Conservation (phyloP, 2,888 invertebrate species). For the Neuroscelio doddi region DNA sequence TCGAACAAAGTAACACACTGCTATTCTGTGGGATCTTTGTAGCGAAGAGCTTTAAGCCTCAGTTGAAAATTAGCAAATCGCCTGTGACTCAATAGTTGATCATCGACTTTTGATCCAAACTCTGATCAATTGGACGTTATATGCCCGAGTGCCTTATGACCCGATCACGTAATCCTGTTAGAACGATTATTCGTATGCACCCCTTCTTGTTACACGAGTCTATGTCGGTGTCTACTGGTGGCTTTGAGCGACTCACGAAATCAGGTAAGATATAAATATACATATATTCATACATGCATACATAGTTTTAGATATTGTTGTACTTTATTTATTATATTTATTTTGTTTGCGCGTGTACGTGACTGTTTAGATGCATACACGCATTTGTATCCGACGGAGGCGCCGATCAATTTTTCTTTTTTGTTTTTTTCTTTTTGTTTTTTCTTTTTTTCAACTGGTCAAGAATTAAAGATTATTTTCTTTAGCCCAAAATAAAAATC, state of each 20-base stretch:
- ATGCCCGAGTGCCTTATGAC: conserved; percentile 47
- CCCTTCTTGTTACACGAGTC: conserved; percentile 15
- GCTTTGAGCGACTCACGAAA: conserved; percentile 23
- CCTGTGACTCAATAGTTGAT: too few species aligned
- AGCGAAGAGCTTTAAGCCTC: conserved; percentile 45
- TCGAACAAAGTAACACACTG: conserved; percentile 7
- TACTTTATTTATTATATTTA: conserved; percentile 12
- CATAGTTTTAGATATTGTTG: too few species aligned
- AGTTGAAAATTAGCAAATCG: conserved; percentile 18
- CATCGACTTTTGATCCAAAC: conserved; percentile 15
- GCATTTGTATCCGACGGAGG: conserved; percentile 5
- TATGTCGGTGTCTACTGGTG: conserved; percentile 26
- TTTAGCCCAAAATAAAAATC: too few species aligned
- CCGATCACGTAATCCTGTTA: conserved; percentile 29
- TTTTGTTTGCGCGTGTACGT: conserved; percentile 26
- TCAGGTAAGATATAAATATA: conserved; percentile 43
- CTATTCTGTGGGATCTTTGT: conserved; percentile 33
- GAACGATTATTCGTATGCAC: conserved; percentile 18
- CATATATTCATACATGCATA: conserved; percentile 20
- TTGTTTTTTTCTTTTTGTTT: too few species aligned
- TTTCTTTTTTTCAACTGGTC: too few species aligned
- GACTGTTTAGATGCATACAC: conserved; percentile 24
- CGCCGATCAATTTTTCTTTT: neutral
- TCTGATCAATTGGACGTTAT: conserved; percentile 25
- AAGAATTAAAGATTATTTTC: too few species aligned